phyloP scores from a whole-genome alignment of 2,113 vertebrate species.

The Zapornia atra region DNA sequence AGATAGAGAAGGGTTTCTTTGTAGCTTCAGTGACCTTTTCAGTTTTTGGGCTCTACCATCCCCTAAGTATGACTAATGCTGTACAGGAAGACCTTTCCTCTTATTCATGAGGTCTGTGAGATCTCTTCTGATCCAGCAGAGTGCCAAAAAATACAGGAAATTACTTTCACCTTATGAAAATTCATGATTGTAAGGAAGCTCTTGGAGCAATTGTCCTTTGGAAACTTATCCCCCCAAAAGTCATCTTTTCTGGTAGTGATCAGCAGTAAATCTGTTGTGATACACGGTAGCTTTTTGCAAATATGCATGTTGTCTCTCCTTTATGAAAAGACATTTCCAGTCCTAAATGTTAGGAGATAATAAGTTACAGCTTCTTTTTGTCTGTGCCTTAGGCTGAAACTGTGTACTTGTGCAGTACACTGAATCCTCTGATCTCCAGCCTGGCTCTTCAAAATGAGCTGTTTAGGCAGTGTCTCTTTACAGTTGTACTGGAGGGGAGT shows the following conservation, averaged over 20 bases:
- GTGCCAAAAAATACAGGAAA: conserved; percentile 67
- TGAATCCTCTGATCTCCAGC: neutral
- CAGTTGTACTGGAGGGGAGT: neutral
- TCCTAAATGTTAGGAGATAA: neutral
- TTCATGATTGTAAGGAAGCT: conserved; percentile 66
- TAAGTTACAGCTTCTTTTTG: neutral
- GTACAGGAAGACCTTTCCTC: conserved; percentile 46
- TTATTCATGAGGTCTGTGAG: conserved; percentile 7
- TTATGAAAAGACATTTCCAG: neutral
- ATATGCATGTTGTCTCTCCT: neutral
- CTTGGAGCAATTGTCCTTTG: neutral
- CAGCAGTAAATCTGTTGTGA: neutral
- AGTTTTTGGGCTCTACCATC: neutral
- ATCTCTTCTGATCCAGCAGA: conserved; percentile 27
- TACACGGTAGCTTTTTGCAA: neutral
- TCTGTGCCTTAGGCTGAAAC: neutral
- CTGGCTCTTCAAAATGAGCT: neutral
- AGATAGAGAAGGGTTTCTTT: neutral
- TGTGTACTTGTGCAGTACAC: neutral
- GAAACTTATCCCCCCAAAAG: neutral
- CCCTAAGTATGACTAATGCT: conserved; percentile 34
- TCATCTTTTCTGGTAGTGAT: neutral
- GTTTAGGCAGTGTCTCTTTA: neutral
- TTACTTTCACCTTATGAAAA: conserved; percentile 73
- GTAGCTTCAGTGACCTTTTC: neutral